Evolutionary conservation across 2,888 invertebrate genomes (phyloP).

Genomic region (Micropterix aruncella): DNA sequence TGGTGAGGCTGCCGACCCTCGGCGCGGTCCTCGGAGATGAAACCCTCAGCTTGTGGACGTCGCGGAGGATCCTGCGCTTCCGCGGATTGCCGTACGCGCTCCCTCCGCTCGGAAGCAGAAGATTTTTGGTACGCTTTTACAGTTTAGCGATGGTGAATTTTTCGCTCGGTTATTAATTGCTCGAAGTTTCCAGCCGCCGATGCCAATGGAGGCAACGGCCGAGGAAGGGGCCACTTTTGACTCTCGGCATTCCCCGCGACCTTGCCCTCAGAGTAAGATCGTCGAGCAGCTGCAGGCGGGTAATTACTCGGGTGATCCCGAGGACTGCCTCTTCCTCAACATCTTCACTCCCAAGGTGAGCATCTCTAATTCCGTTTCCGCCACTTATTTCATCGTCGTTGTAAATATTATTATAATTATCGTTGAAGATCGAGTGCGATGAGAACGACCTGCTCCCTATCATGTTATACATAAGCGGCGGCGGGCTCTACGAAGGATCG

Average conservation of each 20-base stretch:
- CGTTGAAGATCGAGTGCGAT: neutral
- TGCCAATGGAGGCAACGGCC: neutral
- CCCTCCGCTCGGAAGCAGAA: neutral
- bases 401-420: too few relatives aligned
- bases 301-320: neutral
- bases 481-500: slow-evolving; percentile 24
- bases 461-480: slow-evolving; percentile 29
- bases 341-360: neutral
- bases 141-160: too few relatives aligned
- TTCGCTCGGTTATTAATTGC: too few relatives aligned
- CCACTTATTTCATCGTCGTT: too few relatives aligned
- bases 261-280: neutral
- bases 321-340: neutral
- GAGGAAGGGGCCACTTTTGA: neutral
- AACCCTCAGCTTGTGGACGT: neutral
- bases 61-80: neutral
- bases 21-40: neutral
- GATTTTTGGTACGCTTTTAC: too few relatives aligned
- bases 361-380: too few relatives aligned
- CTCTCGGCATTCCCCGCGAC: neutral
- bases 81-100: neutral
- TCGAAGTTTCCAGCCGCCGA: neutral
- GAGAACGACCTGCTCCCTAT: slow-evolving; percentile 17
- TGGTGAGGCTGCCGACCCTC: neutral
- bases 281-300: neutral